Conservation (phyloP, 2,888 invertebrate genomes). For the Hirtodrosophila confusa region DNA sequence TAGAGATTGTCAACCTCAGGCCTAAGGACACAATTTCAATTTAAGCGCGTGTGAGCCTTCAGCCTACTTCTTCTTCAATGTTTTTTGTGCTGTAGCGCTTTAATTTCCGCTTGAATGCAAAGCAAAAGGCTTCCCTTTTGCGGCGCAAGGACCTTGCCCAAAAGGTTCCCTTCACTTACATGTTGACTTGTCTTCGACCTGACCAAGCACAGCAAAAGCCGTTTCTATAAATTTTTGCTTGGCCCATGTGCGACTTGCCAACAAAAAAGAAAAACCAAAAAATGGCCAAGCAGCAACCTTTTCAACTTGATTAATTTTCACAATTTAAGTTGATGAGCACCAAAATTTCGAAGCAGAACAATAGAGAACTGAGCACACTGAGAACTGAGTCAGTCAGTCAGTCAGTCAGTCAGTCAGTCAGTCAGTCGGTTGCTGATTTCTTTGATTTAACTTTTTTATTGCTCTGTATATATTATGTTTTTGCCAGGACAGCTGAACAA, state of each 20-base stretch:
- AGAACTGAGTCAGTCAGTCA: conserved; percentile 14
- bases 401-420: conserved; percentile 3
- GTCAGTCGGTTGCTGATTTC: conserved; percentile 8
- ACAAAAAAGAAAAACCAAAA: neutral
- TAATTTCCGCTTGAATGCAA: conserved; percentile 80
- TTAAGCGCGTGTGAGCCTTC: conserved; percentile 48
- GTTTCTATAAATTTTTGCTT: conserved; percentile 17
- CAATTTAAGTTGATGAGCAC: conserved; percentile 73
- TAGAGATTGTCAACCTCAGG: conserved; percentile 52
- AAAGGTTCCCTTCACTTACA: conserved; percentile 59
- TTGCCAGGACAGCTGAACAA: conserved; percentile 17
- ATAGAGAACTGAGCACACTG: conserved; percentile 24
- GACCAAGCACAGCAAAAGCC: conserved; percentile 53
- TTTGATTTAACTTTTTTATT: conserved; percentile 56
- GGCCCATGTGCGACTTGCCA: conserved; percentile 37
- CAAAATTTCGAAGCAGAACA: conserved; percentile 50
- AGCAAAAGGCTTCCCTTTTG: conserved; percentile 65
- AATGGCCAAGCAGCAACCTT: conserved; percentile 58
- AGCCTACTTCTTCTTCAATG: neutral
- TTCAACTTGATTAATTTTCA: conserved; percentile 81
- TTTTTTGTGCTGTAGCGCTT: conserved; percentile 49
- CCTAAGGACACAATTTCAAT: conserved; percentile 68
- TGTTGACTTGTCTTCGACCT: conserved; percentile 67
- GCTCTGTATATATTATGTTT: conserved; percentile 29
- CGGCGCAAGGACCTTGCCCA: neutral